phyloP scores from a whole-genome alignment of 2,113 vertebrate species.

The Xenus cinereus region DNA sequence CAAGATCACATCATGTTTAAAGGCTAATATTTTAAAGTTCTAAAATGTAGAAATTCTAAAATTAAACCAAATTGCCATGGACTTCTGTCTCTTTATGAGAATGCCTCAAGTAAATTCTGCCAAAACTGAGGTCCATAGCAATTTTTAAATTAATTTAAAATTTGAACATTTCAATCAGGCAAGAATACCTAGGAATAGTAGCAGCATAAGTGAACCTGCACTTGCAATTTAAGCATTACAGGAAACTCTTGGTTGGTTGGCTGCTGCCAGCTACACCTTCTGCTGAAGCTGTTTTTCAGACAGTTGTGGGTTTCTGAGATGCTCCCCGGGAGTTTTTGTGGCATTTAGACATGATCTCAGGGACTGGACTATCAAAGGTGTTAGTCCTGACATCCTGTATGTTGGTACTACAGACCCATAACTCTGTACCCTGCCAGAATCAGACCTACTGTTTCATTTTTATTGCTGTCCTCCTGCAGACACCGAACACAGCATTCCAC shows the following conservation, averaged over 20 bases:
- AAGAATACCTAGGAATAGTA: background rate
- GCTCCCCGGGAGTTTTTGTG: too few relatives aligned
- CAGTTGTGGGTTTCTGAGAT: background rate
- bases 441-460: background rate
- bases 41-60: background rate
- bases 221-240: background rate
- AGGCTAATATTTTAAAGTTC: background rate
- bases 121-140: background rate
- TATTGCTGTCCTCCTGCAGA: background rate
- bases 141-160: background rate
- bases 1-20: background rate
- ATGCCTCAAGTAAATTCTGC: background rate
- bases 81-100: background rate
- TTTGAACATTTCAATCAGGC: background rate
- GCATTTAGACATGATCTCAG: background rate
- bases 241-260: background rate
- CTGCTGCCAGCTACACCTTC: background rate
- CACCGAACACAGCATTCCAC: background rate
- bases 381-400: background rate
- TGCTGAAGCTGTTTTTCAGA: background rate
- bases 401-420: background rate
- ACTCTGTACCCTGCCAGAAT: background rate
- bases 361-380: background rate
- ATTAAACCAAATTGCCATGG: background rate
- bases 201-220: background rate